Evolutionary conservation across 1,140 invertebrate species (phyloP), one percentile per base, ranked within the genome.

Genomic region (Temnothorax nylanderi): DNA sequence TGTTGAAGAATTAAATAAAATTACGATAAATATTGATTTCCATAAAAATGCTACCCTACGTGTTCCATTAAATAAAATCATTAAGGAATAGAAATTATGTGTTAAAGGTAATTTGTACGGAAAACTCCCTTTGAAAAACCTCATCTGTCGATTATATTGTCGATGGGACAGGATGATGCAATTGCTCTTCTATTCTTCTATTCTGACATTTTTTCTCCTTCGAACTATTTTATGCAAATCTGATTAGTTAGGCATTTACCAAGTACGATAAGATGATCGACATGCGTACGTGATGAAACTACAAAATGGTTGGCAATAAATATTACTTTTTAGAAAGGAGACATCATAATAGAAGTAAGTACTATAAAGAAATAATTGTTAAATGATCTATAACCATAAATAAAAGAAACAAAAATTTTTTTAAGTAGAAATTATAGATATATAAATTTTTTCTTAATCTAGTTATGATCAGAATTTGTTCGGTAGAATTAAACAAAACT

Each of bases 171-270:
- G 11, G 11, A 78, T 78, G 26, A 32, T 4, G 18, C 13, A 78
- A 65, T 8, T 11, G 18, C 6, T 26, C 7, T n/a, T 78, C 3
- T 60, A 44, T 78, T 44, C 6, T 65, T 60, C 60, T 13, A 47
- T 47, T 64, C 18, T 72, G 21, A 49, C 21, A 32, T 72, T 51
- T 21, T 47, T 16, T 32, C 47, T 72, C 10, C 18, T 65, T 65
- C 26, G 13, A 75, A 41, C 13, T 8, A 58, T 32, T 78, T 78
- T 64, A 78, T 78, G 60, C 7, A 78, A 65, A 78, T 65, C 3
- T 10, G 11, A 65, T 32, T 44, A 18, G 5, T 64, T 64, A 47
- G 5, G n/a, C 18, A 34, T 78, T 77, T 65, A 65, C 6, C 18
- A 49, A 65, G 41, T 26, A 65, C 1, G 16, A 44, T 8, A 13